Evolutionary conservation across 2,113 vertebrate genomes (phyloP), one percentile per base, ranked within the genome.

Genomic region (Apeltes quadracus): DNA sequence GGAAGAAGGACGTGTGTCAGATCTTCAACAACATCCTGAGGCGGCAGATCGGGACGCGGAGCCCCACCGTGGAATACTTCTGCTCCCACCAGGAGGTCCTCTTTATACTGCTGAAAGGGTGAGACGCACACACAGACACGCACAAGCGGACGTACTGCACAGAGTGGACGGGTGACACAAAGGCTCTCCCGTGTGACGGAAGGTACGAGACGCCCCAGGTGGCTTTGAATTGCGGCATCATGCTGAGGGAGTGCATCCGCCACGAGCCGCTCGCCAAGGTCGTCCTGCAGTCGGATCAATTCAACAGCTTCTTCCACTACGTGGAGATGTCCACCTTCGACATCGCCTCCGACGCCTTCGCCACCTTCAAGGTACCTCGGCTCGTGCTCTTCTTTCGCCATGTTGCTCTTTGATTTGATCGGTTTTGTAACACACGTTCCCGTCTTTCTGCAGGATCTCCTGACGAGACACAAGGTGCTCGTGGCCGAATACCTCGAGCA

Each of bases 21-120:
- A 98, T 99, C 91, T 99, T 99, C 86, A 98, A 98, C 93, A 98
- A 99, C 92, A 98, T 99, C 91, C 91, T 98, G 85, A 95, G 97
- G 91, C 94, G 97, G 93, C 97, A 98, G 79, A 97, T 98, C 23
- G 97, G 97, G 39, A 94, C 96, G 11, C 93, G 97, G 78, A 95
- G 94, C 84, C 97, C 97, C 67, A 98, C 97, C 0, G 97, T 98
- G 62, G 97, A 98, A 81, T 97, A 98, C 65, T 96, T 99, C 77
- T 96, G 96, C 79, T 96, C 97, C 78, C 96, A 97, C 91, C 96
- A 96, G 74, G 95, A 98, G 75, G 94, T 99, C 75, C 95, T 99
- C 7, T 99, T 97, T 71, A 96, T 96, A 79, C 95, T 99, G 69
- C 94, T 97, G 57, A 97, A 96, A 92, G 97, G 97, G 97, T 99